A percentile compares a stretch with the other conserved stretches of the same genome.
Evolutionary conservation across 2,113 vertebrate genomes (phyloP).

Genomic region (Perognathus longimembris): DNA sequence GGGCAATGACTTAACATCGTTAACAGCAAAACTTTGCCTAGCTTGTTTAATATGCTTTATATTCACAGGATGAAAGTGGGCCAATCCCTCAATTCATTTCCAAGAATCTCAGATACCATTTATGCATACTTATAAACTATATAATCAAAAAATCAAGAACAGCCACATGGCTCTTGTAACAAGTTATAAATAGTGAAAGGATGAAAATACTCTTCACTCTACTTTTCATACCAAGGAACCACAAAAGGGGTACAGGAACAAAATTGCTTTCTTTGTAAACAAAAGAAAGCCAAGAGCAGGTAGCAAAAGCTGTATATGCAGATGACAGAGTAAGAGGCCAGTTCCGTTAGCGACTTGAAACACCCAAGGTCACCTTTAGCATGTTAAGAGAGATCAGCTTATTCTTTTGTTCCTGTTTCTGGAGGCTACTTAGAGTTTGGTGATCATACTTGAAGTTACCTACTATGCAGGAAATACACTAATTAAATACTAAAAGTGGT

Average conservation of each 20-base stretch:
- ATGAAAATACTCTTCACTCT: slow-evolving; percentile 21
- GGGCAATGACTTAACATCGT: slow-evolving; percentile 39
- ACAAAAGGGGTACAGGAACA: neutral
- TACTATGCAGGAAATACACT: slow-evolving; percentile 24
- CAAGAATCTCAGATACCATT: slow-evolving; percentile 27
- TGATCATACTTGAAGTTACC: neutral
- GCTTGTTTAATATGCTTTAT: slow-evolving; percentile 29
- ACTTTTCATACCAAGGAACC: slow-evolving; percentile 49
- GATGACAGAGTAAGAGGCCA: neutral
- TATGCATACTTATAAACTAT: too few relatives aligned
- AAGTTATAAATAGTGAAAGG: slow-evolving; percentile 39
- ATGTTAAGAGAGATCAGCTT: slow-evolving; percentile 58
- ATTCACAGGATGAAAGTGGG: slow-evolving; percentile 43
- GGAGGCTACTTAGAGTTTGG: neutral
- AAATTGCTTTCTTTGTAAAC: slow-evolving; percentile 50
- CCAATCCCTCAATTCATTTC: slow-evolving; percentile 33
- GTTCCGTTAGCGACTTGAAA: slow-evolving; percentile 66
- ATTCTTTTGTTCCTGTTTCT: slow-evolving; percentile 11
- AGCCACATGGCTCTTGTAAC: slow-evolving; percentile 28
- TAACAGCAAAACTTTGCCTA: slow-evolving; percentile 4
- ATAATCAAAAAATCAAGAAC: neutral
- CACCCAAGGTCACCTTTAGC: neutral
- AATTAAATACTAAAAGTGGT: neutral
- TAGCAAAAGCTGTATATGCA: slow-evolving; percentile 34
- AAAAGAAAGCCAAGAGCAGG: slow-evolving; percentile 58